phyloP scores from a whole-genome alignment of 2,113 vertebrate genomes.

The Elaphurus davidianus region DNA sequence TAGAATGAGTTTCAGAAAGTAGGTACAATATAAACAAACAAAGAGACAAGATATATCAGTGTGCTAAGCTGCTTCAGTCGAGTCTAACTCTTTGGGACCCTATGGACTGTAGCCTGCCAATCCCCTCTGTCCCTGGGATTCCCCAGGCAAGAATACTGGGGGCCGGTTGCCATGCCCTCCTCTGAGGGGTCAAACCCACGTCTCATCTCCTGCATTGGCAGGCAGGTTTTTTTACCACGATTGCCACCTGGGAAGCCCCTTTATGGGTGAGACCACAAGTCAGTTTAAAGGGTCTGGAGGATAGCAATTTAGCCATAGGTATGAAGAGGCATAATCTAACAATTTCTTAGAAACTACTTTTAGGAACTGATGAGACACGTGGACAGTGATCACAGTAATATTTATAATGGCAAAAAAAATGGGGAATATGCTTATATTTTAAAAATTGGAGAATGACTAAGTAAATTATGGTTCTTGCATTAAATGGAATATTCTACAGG shows the following conservation, averaged over 20 bases:
- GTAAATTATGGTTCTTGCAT: not conserved
- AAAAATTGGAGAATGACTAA: not conserved
- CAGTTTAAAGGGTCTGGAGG: fast-evolving
- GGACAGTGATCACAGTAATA: not conserved
- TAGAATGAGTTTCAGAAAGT: not conserved
- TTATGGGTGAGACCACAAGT: not conserved
- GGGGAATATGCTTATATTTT: not conserved
- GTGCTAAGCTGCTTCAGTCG: not conserved
- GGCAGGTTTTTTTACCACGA: not conserved
- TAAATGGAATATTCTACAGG: not conserved
- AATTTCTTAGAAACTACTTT: not conserved
- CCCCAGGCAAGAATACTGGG: not conserved
- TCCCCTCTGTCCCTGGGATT: not conserved
- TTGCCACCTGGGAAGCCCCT: not conserved
- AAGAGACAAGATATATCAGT: not conserved
- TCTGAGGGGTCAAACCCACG: fast-evolving
- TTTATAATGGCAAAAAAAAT: not conserved
- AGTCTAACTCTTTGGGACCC: not conserved
- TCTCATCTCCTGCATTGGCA: not conserved
- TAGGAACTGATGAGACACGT: not conserved
- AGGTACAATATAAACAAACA: not conserved
- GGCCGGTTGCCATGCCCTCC: not conserved
- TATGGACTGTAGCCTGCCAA: not conserved
- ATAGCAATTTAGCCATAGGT: fast-evolving
- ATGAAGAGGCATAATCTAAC: not conserved